These are phyloP conservation scores for Brachyalestes nurse DNA, from an alignment of 2,797 vertebrate genomes.

Conservation along the genomic window DNA sequence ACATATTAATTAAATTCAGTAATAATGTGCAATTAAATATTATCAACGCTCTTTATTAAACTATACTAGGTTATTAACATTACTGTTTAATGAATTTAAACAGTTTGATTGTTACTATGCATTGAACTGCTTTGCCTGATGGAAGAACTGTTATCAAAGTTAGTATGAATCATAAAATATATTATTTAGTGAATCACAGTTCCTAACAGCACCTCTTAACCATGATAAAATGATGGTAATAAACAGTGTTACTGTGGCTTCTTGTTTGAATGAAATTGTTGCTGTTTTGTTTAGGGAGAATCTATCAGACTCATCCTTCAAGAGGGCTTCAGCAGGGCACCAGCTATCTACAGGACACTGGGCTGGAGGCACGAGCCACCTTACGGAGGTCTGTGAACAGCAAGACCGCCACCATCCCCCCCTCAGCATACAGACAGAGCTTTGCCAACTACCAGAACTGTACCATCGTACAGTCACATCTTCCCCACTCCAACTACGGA, in stretches of 20 bases:
- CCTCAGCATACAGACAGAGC: conserved; percentile 74
- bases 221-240: background rate
- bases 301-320: conserved; percentile 78
- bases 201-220: background rate
- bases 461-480: conserved; percentile 84
- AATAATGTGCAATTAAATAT: too few relatives aligned
- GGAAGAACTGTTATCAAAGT: background rate
- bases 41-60: too few relatives aligned
- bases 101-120: too few relatives aligned
- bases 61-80: too few relatives aligned
- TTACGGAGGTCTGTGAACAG: conserved; percentile 66
- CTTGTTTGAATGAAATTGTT: background rate
- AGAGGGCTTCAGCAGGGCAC: conserved; percentile 61
- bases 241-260: background rate
- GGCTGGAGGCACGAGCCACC: conserved; percentile 75
- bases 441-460: conserved; percentile 89
- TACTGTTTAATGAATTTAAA: too few relatives aligned
- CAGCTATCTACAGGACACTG: conserved; percentile 56
- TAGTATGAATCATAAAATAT: too few relatives aligned
- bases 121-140: background rate
- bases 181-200: too few relatives aligned
- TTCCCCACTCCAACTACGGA: conserved; percentile 81
- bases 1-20: too few relatives aligned
- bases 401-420: conserved; percentile 66
- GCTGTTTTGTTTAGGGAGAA: conserved; percentile 62